Evolutionary conservation across 2,888 invertebrate genomes (phyloP).

Genomic region (Empis stercorea): DNA sequence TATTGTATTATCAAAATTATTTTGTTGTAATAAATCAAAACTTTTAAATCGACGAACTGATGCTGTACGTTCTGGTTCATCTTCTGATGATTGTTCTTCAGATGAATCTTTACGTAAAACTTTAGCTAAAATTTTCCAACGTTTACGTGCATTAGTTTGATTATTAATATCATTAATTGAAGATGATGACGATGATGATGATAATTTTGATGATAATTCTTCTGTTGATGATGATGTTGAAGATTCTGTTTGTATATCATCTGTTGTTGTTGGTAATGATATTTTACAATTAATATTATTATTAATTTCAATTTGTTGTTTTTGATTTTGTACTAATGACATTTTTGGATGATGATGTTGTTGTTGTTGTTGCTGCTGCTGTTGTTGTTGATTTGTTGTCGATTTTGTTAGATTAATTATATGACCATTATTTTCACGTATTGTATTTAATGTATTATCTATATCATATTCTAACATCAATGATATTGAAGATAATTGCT

Average conservation of each 20-base stretch:
- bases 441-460: conserved; percentile 33
- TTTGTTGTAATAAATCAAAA: conserved; percentile 42
- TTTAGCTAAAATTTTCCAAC: conserved; percentile 57
- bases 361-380: background rate
- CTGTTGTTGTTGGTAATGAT: background rate
- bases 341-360: background rate
- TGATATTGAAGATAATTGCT: conserved; percentile 27
- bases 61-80: conserved; percentile 36
- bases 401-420: conserved; percentile 13
- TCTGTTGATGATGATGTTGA: background rate
- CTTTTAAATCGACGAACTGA: conserved; percentile 46
- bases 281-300: background rate
- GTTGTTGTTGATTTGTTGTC: conserved; percentile 2
- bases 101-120: conserved; percentile 40
- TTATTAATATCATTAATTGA: background rate
- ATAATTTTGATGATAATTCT: background rate
- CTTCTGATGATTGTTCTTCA: conserved; percentile 30
- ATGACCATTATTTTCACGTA: conserved; percentile 27
- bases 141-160: conserved; percentile 44
- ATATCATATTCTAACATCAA: conserved; percentile 35
- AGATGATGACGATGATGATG: background rate
- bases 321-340: background rate
- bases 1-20: conserved; percentile 34
- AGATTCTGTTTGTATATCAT: background rate
- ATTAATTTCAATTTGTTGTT: background rate